Base-by-base conservation (phyloP, 2,113 vertebrate genomes). In the Dunckerocampus dactyliophorus region DNA sequence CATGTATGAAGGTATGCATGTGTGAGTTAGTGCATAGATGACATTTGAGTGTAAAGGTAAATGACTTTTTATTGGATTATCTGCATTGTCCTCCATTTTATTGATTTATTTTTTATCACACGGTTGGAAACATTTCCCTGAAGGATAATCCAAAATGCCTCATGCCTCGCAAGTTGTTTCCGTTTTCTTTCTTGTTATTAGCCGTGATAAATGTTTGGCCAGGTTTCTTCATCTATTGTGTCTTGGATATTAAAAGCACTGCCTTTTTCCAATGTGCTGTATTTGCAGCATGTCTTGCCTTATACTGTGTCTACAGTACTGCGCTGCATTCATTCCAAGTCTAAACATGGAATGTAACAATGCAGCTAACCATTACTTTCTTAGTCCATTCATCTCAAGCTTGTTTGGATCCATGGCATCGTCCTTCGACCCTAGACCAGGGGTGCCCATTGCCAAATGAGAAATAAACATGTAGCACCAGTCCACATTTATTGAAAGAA, bases 51-150 rank as follows among this genome's bases (percentile, higher is more conserved):
- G 37, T 37, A 61, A 67, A 72, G 66, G 56, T 67, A 77, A 76
- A 80, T 76, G 65, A 65, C 58, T 69, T 79, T 72, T 74, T 74
- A 74, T 72, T 82, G 60, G 73, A 55, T 80, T 74, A 74, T 76
- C 72, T 60, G n/a, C 59, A 66, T 7, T 68, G 65, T 70, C 67
- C 64, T 72, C 62, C 59, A 77, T 83, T 80, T 37, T 54, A 47
- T 47, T 48, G 15, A n/a, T 42, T 42, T 42, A 42, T 4, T 55
- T 55, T 55, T 34, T 80, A 71, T 77, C 75, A 69, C 82, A 77
- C 63, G 55, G 64, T 70, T 51, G 65, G 56, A 61, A 70, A 15
- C 71, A 62, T 74, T 66, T 75, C 60, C 75, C 75, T 58, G 13
- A 77, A 71, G 71, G 71, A 55, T 66, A 60, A 73, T 72, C 74